phyloP scores from a whole-genome alignment of 2,888 invertebrate species.

The Dioctria linearis region DNA sequence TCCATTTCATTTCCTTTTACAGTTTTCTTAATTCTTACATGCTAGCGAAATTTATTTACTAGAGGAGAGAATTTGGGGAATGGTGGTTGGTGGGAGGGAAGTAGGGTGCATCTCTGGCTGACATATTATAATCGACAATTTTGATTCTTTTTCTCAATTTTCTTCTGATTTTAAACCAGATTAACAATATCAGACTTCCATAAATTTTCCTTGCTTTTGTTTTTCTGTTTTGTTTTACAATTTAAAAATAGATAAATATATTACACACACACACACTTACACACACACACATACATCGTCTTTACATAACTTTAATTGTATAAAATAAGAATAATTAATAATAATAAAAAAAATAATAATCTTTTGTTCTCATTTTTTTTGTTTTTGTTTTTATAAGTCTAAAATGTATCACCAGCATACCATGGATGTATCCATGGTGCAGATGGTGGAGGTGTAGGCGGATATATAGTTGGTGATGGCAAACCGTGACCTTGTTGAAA shows the following conservation, averaged over 20 bases:
- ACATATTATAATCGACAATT: slow-evolving; percentile 38
- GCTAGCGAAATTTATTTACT: slow-evolving; percentile 22
- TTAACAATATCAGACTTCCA: background rate
- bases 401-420: slow-evolving; percentile 70
- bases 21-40: slow-evolving; percentile 33
- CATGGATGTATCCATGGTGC: slow-evolving; percentile 71
- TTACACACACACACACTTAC: no score
- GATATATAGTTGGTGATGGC: slow-evolving; percentile 71
- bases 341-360: background rate
- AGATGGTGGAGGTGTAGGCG: slow-evolving; percentile 71
- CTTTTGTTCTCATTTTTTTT: no score
- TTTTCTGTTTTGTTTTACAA: no score
- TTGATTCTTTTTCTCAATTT: slow-evolving; percentile 7
- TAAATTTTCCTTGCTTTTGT: background rate
- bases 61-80: background rate
- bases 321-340: background rate
- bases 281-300: no score
- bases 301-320: no score
- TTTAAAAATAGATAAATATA: no score
- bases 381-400: background rate
- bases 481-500: slow-evolving; percentile 66
- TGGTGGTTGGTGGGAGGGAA: no score
- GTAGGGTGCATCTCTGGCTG: no score
- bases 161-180: background rate
- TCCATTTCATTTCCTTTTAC: slow-evolving; percentile 38